Percentiles rank a stretch among this genome's conserved stretches.
Evolutionary conservation across 2,797 vertebrate genomes (phyloP).

Genomic region (Characodon lateralis): DNA sequence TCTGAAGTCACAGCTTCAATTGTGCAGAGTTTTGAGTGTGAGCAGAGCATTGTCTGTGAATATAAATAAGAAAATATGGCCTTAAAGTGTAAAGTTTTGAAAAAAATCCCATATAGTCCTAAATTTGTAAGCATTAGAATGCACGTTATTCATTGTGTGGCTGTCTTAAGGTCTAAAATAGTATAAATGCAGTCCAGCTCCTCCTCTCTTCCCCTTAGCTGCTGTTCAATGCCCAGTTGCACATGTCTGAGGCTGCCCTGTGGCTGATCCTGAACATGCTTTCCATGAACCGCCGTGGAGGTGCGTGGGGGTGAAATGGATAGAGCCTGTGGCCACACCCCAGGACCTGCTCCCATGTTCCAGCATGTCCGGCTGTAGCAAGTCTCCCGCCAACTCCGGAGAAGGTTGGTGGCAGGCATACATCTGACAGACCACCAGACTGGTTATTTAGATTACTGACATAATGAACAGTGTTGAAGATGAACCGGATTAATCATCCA

Average conservation of each 20-base stretch:
- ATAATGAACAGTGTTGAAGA: constrained; percentile 46
- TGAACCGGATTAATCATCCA: constrained; percentile 28
- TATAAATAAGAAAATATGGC: not conserved
- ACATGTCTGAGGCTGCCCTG: constrained; percentile 61
- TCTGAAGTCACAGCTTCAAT: not conserved
- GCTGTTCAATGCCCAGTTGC: constrained; percentile 62
- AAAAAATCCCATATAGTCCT: not conserved
- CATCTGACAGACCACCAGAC: constrained; percentile 19
- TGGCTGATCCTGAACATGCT: constrained; percentile 70
- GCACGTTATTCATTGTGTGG: not conserved
- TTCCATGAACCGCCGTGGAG: constrained; percentile 62
- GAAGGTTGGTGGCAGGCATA: constrained; percentile 67
- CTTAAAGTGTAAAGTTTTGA: not conserved
- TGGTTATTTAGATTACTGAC: constrained; percentile 55
- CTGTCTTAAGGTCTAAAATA: not conserved
- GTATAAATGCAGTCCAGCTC: not conserved
- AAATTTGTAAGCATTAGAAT: not conserved
- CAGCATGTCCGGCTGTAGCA: constrained; percentile 75
- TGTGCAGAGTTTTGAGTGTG: not conserved
- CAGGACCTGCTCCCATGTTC: constrained; percentile 65
- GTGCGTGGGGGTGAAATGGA: constrained; percentile 75
- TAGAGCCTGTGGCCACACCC: constrained; percentile 67
- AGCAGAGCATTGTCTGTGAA: not conserved
- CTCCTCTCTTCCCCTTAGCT: constrained; percentile 23
- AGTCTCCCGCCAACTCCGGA: constrained; percentile 73